Evolutionary conservation across 2,888 invertebrate species (phyloP).

Genomic region (Hybos culiciformis): DNA sequence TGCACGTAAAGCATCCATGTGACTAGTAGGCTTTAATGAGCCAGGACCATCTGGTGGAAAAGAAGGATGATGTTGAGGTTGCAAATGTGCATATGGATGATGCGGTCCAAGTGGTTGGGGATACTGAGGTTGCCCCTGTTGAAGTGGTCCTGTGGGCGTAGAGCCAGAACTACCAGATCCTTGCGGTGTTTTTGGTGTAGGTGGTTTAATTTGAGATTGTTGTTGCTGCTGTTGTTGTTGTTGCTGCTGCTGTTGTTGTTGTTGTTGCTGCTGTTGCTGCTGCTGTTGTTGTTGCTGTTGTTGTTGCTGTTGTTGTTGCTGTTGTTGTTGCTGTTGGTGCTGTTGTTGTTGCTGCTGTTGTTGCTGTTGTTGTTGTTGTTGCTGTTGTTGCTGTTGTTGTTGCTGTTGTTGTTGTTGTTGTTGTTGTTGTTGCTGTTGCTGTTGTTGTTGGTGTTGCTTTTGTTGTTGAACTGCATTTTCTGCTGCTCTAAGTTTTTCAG

Average conservation of each 20-base stretch:
- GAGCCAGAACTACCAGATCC: slow-evolving; percentile 26
- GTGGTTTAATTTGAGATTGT: slow-evolving; percentile 31
- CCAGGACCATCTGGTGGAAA: slow-evolving; percentile 56
- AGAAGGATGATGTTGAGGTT: slow-evolving; percentile 42
- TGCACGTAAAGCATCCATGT: slow-evolving; percentile 60
- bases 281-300: slow-evolving; percentile 16
- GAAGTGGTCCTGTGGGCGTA: slow-evolving; percentile 27
- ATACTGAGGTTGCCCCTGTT: no score
- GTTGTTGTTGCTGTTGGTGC: slow-evolving; percentile 19
- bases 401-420: slow-evolving; percentile 26
- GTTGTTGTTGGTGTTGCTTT: slow-evolving; percentile 25
- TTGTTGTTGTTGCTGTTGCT: slow-evolving; percentile 40
- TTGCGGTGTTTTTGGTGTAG: slow-evolving; percentile 36
- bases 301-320: slow-evolving; percentile 23
- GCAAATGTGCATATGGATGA: no score
- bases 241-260: slow-evolving; percentile 21
- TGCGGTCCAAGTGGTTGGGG: slow-evolving; percentile 25
- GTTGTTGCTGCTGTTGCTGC: slow-evolving; percentile 21
- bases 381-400: slow-evolving; percentile 26
- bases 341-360: slow-evolving; percentile 16
- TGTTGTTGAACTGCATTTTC: slow-evolving; percentile 18
- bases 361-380: slow-evolving; percentile 19
- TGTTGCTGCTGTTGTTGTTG: slow-evolving; percentile 22
- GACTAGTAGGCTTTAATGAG: slow-evolving; percentile 46
- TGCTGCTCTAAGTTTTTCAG: slow-evolving; percentile 37